Conservation (phyloP, 2,888 invertebrate species). For the Sipha maydis region DNA sequence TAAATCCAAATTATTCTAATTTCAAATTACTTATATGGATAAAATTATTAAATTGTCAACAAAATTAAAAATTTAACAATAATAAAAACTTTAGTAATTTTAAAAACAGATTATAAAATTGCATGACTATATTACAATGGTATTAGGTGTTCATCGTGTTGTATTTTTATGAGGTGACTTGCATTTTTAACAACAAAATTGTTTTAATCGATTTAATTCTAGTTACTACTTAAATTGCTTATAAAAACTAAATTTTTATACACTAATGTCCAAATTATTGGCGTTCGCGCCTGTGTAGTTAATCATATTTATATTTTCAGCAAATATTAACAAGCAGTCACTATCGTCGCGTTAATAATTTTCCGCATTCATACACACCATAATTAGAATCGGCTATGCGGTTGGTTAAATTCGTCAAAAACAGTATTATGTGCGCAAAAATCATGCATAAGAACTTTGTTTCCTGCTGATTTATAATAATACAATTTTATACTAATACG, state of each 20-base stretch:
- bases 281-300: neutral
- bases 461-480: neutral
- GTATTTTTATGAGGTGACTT: too few species aligned
- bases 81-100: too few species aligned
- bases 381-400: conserved; percentile 54
- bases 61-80: too few species aligned
- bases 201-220: too few species aligned
- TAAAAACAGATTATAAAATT: too few species aligned
- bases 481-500: neutral
- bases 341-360: conserved; percentile 11
- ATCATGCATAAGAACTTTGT: neutral
- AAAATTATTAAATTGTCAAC: too few species aligned
- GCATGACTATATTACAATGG: too few species aligned
- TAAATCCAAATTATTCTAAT: too few species aligned
- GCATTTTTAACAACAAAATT: too few species aligned
- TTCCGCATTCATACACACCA: conserved; percentile 55
- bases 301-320: neutral
- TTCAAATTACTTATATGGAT: too few species aligned
- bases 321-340: neutral
- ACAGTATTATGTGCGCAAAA: neutral
- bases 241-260: neutral
- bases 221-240: neutral
- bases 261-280: neutral
- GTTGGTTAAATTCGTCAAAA: conserved; percentile 51
- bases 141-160: too few species aligned